Base-by-base conservation (phyloP, 2,113 vertebrate genomes). In the Corynorhinus townsendii region DNA sequence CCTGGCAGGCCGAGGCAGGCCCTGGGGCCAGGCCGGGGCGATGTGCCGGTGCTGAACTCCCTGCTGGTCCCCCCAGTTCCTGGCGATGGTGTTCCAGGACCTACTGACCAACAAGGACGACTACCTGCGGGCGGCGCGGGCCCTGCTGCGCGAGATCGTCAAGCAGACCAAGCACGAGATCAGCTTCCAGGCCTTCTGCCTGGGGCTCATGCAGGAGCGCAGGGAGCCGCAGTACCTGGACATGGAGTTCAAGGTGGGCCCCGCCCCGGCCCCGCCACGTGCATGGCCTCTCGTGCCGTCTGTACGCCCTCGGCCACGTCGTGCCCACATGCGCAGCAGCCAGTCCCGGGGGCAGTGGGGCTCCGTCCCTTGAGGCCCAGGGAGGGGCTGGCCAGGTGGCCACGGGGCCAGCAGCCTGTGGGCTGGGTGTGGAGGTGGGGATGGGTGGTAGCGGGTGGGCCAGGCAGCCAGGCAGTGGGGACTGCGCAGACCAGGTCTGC, bases 81-180 rank as follows among this genome's bases (percentile, higher is more conserved):
- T 99, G 95, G 99, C 99, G 5, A 99, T 99, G 99, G 99, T 99
- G 93, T 99, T 99, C 98, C 99, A 99, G 97, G 99, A 99, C 89
- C 97, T 99, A 85, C 97, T 99, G 80, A 99, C 99, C 84, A 99
- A 99, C 87, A 99, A 99, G 92, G 99, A 99, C 0, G 99, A 99
- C 96, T 99, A 99, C 96, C 98, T 99, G 76, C 98, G 99, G 6
- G 99, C 99, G 6, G 99, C 99, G 0, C 97, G 99, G 91, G 99
- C 99, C 0, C 96, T 99, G 96, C 98, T 99, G 59, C 98, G 99
- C 2, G 99, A 99, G 97, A 99, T 99, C 98, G 99, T 99, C 98
- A 99, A 99, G 54, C 99, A 99, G 98, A 99, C 99, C 1, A 99
- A 99, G 94, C 99, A 99, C 0, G 99, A 99, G 98, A 99, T 99